A percentile compares a stretch with the other conserved stretches of the same genome.
These are phyloP conservation scores for Amazona guildingii DNA, from an alignment of 2,113 vertebrate genomes.

Conservation along the genomic window DNA sequence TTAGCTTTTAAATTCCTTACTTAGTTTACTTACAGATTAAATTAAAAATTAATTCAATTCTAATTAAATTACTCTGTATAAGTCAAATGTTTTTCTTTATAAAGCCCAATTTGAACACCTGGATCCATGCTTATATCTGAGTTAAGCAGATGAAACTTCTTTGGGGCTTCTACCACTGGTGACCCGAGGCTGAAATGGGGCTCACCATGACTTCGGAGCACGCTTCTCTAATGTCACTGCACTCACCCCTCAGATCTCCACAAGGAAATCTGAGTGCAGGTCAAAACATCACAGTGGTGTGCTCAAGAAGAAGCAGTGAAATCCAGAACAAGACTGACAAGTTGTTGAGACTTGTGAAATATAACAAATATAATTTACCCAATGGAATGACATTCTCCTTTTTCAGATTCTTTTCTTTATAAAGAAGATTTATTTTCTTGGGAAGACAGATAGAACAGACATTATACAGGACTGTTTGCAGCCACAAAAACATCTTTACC, in stretches of 20 bases:
- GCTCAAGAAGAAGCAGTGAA: background rate
- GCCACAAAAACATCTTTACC: background rate
- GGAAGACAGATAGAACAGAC: background rate
- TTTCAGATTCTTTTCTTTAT: background rate
- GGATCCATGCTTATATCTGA: background rate
- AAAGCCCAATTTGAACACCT: background rate
- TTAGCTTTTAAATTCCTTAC: background rate
- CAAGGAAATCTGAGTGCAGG: background rate
- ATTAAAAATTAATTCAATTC: constrained; percentile 7
- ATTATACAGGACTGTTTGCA: background rate
- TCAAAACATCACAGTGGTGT: background rate
- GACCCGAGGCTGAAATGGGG: background rate
- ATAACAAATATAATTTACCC: background rate
- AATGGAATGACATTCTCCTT: background rate
- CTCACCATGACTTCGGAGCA: background rate
- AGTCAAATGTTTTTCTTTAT: constrained; percentile 44
- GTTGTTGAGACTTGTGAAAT: background rate
- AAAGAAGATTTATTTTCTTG: background rate
- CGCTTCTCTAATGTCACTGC: background rate
- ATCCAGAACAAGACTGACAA: background rate
- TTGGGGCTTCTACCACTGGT: background rate
- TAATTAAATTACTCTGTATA: constrained; percentile 32
- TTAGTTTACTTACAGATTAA: background rate
- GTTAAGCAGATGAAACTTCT: background rate
- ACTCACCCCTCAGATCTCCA: background rate